Evolutionary conservation across 2,888 invertebrate genomes (phyloP), one percentile per base, ranked within the genome.

Genomic region (Orthosia gracilis): DNA sequence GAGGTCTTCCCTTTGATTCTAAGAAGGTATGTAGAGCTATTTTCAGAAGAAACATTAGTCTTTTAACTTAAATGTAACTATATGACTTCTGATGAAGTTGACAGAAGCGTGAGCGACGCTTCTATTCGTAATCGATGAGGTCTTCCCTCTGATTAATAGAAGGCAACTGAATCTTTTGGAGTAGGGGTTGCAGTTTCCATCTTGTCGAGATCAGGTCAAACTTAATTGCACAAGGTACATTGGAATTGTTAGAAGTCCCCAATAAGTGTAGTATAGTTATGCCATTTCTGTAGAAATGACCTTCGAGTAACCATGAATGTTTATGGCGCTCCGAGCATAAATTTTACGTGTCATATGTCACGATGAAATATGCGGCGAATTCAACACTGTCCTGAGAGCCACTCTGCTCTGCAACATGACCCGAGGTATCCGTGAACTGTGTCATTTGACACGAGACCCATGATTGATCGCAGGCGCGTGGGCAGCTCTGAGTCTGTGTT

Each of bases 381-480:
- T 59, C 40, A 47, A 21, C 61, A 58, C 4, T 55, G 45, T n/a
- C 55, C 47, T 4, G 17, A 26, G 58, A 21, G 55, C n/a, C 40
- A 21, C 12, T 26, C 17, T 61, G 55, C n/a, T 9, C 47, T 17
- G 65, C 5, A 40, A 61, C 21, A 15, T 50, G 69, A 57, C 40
- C 74, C 57, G 12, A 18, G 67, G 61, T 65, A 57, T 58, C 79
- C 74, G n/a, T 79, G 84, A 68, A 52, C 74, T 52, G 55, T 67
- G 83, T 58, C 68, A 68, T 21, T 13, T 72, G 74, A 61, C 67
- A 61, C 69, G 12, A 17, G 57, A 23, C 47, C 23, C 17, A n/a
- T 69, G 84, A 81, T 65, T 64, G 84, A 83, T 74, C 69, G 18
- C 45, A 21, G 49, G 26, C 64, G 78, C 49, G 79, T 63, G 73